Evolutionary conservation across 2,888 invertebrate genomes (phyloP).

Genomic region (Leptogaster cylindrica): DNA sequence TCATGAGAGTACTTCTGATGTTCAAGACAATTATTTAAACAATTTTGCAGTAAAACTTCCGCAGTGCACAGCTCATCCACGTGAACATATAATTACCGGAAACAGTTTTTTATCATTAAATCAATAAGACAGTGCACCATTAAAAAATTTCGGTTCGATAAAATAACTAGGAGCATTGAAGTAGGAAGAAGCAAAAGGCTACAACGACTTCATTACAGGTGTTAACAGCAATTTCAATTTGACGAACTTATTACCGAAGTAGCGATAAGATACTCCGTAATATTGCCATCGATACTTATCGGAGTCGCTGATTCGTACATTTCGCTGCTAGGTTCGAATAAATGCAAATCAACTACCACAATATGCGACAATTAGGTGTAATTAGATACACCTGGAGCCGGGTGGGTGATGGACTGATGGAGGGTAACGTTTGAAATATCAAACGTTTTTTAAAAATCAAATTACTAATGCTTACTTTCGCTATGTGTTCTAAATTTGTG

Average conservation of each 20-base stretch:
- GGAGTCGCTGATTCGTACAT: background rate
- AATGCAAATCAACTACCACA: background rate
- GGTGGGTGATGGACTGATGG: too few species aligned
- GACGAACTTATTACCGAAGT: background rate
- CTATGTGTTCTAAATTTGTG: slow-evolving; percentile 79
- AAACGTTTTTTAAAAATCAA: too few species aligned
- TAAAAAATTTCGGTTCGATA: too few species aligned
- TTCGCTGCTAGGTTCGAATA: background rate
- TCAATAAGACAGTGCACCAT: too few species aligned
- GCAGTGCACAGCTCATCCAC: too few species aligned
- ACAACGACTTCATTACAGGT: background rate
- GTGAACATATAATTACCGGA: too few species aligned
- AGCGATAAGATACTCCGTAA: background rate
- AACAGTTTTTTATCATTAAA: too few species aligned
- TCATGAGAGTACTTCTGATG: too few species aligned
- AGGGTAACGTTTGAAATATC: too few species aligned
- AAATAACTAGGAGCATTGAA: too few species aligned
- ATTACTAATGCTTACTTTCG: slow-evolving; percentile 67
- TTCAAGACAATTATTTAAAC: too few species aligned
- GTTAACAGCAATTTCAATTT: background rate
- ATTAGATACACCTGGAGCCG: background rate
- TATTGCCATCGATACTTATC: background rate
- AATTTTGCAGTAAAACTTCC: too few species aligned
- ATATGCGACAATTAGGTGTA: background rate
- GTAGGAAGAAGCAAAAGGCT: background rate